Evolutionary conservation across 2,888 invertebrate genomes (phyloP), one percentile per base, ranked within the genome.

Genomic region (Archaeoteleia sp.): DNA sequence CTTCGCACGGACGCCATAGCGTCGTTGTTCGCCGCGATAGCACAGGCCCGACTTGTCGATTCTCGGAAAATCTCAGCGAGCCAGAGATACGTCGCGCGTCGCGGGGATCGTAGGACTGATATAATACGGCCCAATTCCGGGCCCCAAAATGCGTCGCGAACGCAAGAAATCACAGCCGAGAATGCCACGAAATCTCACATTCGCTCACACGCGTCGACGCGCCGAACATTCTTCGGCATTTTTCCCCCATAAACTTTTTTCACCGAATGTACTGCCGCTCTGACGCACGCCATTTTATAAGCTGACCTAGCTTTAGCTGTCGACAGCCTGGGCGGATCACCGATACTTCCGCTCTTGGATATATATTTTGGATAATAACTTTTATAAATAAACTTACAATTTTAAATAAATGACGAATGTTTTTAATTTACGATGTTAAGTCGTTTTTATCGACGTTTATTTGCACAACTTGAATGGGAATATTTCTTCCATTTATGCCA

Each of bases 1-100:
- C 67, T 32, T 35, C 42, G 49, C 42, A 42, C 78, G 77, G 81
- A 81, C 81, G 82, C 83, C 82, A 83, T 83, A 81, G 82, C 81
- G 81, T 82, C 82, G 78, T 76, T 78, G 75, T 77, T 77, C 77
- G 14, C 49, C 40, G 32, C 46, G 57, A 35, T 42, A 20, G 42
- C 53, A 20, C 40, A 34, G 15, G 10, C 15, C 30, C 29, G n/a
- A n/a, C 20, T 20, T 5, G 20, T 20, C 20, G 30, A 27, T 10
- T 17, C 17, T 29, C 25, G 42, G 27, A 45, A 27, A 29, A 17
- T 20, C 20, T 2, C 20, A 5, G 20, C 20, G 20, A 5, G 3
- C 20, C 3, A 4, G 20, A 20, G 2, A 20, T 20, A 4, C 20
- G 20, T 20, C 5, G 5, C 45, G 15, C 29, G 42, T 30, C 40